These are phyloP conservation scores for Diplodus sargus DNA, from an alignment of 2,797 vertebrate species.

Conservation along the genomic window DNA sequence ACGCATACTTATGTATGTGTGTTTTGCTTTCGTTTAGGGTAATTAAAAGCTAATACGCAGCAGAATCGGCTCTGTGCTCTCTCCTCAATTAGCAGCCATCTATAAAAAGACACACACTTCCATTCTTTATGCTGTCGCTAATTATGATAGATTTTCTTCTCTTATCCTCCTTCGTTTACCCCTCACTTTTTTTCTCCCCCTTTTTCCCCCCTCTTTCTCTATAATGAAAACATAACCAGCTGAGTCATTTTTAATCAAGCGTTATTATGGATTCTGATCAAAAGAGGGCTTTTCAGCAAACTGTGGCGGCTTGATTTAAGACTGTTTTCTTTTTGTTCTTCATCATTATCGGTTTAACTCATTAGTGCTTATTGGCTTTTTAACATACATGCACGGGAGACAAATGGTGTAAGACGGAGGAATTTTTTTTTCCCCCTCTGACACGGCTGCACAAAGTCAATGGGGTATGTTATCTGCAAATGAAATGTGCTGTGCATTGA, in stretches of 20 bases:
- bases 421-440: constrained; percentile 1
- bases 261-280: constrained; percentile 73
- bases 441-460: constrained; percentile 53
- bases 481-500: constrained; percentile 49
- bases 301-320: constrained; percentile 64
- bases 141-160: constrained; percentile 77
- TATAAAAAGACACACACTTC: constrained; percentile 71
- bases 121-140: constrained; percentile 70
- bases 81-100: constrained; percentile 77
- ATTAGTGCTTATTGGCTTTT: constrained; percentile 65
- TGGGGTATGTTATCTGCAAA: constrained; percentile 61
- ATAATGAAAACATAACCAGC: constrained; percentile 72
- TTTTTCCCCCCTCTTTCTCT: constrained; percentile 40
- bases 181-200: constrained; percentile 46
- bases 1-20: constrained; percentile 39
- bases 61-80: constrained; percentile 70
- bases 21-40: constrained; percentile 71
- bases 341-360: constrained; percentile 71
- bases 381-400: constrained; percentile 47
- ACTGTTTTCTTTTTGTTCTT: constrained; percentile 64
- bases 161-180: constrained; percentile 69
- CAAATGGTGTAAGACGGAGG: constrained; percentile 50
- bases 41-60: constrained; percentile 82
- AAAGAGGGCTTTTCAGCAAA: constrained; percentile 55
- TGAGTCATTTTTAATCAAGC: constrained; percentile 76